Conservation (phyloP, 1,140 invertebrate species). For the Bursaphelenchus mucronatus region DNA sequence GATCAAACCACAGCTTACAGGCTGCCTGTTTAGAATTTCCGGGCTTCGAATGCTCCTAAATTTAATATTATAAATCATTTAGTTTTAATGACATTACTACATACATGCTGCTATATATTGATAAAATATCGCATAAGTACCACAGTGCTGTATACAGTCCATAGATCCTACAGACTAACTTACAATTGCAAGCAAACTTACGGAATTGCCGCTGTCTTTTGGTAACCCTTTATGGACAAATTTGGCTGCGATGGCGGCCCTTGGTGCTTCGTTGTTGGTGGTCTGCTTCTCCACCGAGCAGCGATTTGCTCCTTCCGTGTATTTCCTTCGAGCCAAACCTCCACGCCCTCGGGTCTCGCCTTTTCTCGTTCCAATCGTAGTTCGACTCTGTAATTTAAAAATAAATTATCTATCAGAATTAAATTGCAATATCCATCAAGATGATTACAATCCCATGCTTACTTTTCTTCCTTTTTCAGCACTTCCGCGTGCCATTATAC, state of each 20-base stretch:
- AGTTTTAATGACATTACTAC: too few species aligned
- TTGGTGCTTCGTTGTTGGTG: not conserved
- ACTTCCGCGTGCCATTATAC: too few species aligned
- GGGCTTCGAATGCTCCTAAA: slow-evolving; percentile 17
- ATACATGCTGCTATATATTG: too few species aligned
- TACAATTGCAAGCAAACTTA: too few species aligned
- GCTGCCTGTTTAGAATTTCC: slow-evolving; percentile 18
- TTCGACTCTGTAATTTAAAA: not conserved
- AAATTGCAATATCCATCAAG: not conserved
- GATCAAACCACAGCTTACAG: slow-evolving; percentile 24
- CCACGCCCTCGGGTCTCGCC: too few species aligned
- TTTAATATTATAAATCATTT: not conserved
- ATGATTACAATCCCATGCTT: not conserved
- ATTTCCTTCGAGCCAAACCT: slow-evolving; percentile 3
- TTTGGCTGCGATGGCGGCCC: not conserved
- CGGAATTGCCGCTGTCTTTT: slow-evolving; percentile 1
- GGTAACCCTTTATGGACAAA: slow-evolving; percentile 4
- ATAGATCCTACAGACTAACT: not conserved
- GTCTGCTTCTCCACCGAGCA: slow-evolving; percentile 10
- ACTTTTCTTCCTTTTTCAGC: not conserved
- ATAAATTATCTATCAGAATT: not conserved
- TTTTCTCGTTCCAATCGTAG: not conserved
- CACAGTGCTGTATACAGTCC: too few species aligned
- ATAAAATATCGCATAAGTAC: too few species aligned
- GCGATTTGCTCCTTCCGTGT: slow-evolving; percentile 10